Base-by-base conservation (phyloP, 2,797 vertebrate species). In the Momotus momota region DNA sequence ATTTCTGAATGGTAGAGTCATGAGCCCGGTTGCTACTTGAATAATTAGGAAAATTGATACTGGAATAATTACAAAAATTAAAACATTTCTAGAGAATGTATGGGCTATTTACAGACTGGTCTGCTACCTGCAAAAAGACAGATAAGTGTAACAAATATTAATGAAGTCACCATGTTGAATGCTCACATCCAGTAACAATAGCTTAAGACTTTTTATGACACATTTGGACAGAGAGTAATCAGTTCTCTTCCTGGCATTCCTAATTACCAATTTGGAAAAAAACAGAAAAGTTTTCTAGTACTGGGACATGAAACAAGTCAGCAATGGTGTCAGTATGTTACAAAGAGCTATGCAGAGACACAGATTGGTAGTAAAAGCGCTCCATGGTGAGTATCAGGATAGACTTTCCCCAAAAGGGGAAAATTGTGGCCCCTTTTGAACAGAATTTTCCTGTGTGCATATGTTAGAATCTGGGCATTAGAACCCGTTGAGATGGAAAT, bases 101-200 rank as follows among this genome's bases (percentile, higher is more conserved):
- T 0, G 2, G n/a, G 22, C 25, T 57, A 57, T 45, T 62, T 1
- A 0, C 17, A 61, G 54, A 29, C 20, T 31, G 88, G 40, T 26
- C 54, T 81, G 45, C 58, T 75, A 86, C 80, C 70, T 95, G 82
- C 61, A 94, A 62, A 66, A 83, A 75, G 72, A 86, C 58, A 83
- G 85, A 78, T 74, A 90, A 91, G 31, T 38, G 43, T 66, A 87
- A 81, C 21, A 92, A 86, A 67, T 82, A 87, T 55, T 77, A 75
- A 70, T 61, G 31, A 72, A 88, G 51, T 77, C 60, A 33, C 29
- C 7, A 3, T 11, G 7, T 27, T 54, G 20, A 79, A 82, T 46
- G 21, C 29, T 72, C 51, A 35, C 2, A 0, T 66, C 18, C 43
- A 67, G n/a, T 9, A 77, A 49, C 27, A 87, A 29, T 23, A 80